phyloP scores from a whole-genome alignment of 2,797 vertebrate species.

The Sebastes alutus region DNA sequence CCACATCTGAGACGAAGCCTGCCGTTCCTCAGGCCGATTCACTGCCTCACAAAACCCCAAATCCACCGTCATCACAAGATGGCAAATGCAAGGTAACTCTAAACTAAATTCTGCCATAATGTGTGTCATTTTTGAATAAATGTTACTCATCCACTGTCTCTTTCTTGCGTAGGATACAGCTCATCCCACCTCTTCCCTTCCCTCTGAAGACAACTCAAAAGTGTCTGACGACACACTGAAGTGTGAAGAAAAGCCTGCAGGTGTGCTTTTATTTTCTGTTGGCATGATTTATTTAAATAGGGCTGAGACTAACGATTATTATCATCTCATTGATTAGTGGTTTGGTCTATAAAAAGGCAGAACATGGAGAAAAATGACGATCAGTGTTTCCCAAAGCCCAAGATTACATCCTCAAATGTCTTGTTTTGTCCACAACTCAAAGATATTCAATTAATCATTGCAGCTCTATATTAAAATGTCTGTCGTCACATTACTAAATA shows the following conservation, averaged over 20 bases:
- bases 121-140: neutral
- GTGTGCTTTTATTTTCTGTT: constrained; percentile 48
- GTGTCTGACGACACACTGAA: constrained; percentile 37
- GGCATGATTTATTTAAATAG: neutral
- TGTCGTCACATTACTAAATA: neutral
- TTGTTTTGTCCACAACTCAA: too few relatives aligned
- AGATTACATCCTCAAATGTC: too few relatives aligned
- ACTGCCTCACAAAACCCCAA: constrained; percentile 27
- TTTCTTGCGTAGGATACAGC: constrained; percentile 39
- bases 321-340: too few relatives aligned
- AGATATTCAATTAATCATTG: too few relatives aligned
- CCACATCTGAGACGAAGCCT: constrained; percentile 33
- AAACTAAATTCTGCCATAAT: neutral
- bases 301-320: too few relatives aligned
- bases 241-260: constrained; percentile 58
- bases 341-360: too few relatives aligned
- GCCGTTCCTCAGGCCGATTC: constrained; percentile 1
- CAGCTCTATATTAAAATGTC: too few relatives aligned
- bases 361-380: too few relatives aligned
- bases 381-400: too few relatives aligned
- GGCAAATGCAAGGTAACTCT: constrained; percentile 65
- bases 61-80: constrained; percentile 21
- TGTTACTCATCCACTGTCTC: neutral
- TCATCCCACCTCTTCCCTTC: constrained; percentile 40
- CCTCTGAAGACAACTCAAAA: constrained; percentile 40